A percentile compares a stretch with the other conserved stretches of the same genome.
Conservation (phyloP, 2,888 invertebrate species). For the Bombyx huttoni region DNA sequence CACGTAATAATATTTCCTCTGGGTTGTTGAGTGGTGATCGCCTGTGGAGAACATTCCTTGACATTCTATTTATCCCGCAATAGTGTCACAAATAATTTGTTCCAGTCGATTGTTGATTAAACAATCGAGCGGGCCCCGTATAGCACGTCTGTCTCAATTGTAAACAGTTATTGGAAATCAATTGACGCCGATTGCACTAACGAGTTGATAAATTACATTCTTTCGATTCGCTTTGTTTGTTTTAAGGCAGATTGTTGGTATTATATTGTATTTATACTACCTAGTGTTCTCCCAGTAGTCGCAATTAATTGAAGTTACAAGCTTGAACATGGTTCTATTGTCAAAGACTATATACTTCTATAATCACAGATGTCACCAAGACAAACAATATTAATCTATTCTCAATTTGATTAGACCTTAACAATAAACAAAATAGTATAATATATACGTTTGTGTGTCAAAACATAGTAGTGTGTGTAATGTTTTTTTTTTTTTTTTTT, state of each 20-base stretch:
- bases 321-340: too few species aligned
- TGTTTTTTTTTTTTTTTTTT: too few species aligned
- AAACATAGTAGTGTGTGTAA: too few species aligned
- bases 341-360: too few species aligned
- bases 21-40: slow-evolving; percentile 23
- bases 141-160: slow-evolving; percentile 57
- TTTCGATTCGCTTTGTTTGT: not conserved
- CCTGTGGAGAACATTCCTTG: slow-evolving; percentile 32
- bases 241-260: not conserved
- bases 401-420: too few species aligned
- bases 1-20: slow-evolving; percentile 17
- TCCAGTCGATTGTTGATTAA: slow-evolving; percentile 51
- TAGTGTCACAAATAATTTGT: slow-evolving; percentile 34
- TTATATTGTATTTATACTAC: too few species aligned
- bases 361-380: too few species aligned
- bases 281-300: too few species aligned
- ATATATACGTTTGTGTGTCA: too few species aligned
- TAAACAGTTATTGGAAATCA: slow-evolving; percentile 67
- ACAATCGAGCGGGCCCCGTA: slow-evolving; percentile 61
- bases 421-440: too few species aligned
- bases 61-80: slow-evolving; percentile 28
- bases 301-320: too few species aligned
- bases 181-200: slow-evolving; percentile 52
- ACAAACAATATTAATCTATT: too few species aligned
- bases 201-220: slow-evolving; percentile 34